These are phyloP conservation scores for Hyperopisus bebe DNA, from an alignment of 2,113 vertebrate species.

Conservation along the genomic window DNA sequence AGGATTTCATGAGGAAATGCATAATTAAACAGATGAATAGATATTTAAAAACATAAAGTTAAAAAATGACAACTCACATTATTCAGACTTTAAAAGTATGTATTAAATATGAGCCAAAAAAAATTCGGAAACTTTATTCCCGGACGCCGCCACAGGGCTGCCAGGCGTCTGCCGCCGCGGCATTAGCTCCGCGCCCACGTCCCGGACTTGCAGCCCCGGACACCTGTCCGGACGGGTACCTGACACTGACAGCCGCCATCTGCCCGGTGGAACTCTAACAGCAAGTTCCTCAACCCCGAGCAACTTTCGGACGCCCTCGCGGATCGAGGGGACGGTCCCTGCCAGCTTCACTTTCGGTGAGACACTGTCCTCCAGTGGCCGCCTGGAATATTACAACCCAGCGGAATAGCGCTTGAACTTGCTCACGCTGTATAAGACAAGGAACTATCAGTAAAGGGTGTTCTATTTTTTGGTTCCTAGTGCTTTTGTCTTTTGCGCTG, in stretches of 20 bases:
- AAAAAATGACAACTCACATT: background rate
- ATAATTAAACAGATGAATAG: background rate
- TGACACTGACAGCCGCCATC: conserved; percentile 35
- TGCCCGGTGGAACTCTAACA: conserved; percentile 35
- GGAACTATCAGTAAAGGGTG: background rate
- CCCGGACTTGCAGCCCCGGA: background rate
- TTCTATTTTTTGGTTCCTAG: background rate
- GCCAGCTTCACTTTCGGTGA: conserved; percentile 55
- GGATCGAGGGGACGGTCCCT: background rate
- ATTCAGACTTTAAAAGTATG: background rate
- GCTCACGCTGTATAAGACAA: background rate
- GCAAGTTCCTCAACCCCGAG: background rate
- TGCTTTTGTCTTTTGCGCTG: background rate
- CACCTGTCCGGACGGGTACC: conserved; percentile 4
- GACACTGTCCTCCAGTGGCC: conserved; percentile 77
- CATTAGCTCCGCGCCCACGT: background rate
- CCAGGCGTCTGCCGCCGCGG: background rate
- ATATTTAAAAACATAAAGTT: conserved; percentile 4
- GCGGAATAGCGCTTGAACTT: background rate
- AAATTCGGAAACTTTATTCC: background rate
- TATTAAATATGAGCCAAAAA: background rate
- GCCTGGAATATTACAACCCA: conserved; percentile 14
- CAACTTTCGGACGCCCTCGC: background rate
- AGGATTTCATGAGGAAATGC: background rate
- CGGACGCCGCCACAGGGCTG: background rate